Percentiles rank a stretch among this genome's conserved stretches.
Conservation (phyloP, 1,140 invertebrate genomes). For the Chrysopa pallens region DNA sequence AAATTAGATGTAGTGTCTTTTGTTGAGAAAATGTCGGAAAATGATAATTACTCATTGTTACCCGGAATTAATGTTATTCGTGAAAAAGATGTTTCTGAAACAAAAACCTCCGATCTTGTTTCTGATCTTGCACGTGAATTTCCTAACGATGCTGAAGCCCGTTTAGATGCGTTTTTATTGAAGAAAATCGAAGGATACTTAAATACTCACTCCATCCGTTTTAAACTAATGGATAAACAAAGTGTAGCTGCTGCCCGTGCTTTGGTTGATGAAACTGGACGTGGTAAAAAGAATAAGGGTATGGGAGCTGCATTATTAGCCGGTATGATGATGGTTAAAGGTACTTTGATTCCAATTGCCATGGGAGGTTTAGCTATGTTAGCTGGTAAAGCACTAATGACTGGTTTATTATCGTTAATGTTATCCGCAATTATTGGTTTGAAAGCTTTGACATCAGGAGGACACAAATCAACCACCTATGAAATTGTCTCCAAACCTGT, state of each 20-base stretch:
- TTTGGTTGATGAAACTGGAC: conserved; percentile 22
- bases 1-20: conserved; percentile 64
- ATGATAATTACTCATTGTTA: conserved; percentile 39
- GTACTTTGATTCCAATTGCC: conserved; percentile 52
- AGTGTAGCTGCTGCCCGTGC: conserved; percentile 31
- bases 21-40: conserved; percentile 48
- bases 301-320: conserved; percentile 36
- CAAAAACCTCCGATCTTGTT: conserved; percentile 43
- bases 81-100: conserved; percentile 33
- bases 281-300: conserved; percentile 32
- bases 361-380: conserved; percentile 56
- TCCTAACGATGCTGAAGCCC: conserved; percentile 52
- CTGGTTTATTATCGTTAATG: conserved; percentile 58
- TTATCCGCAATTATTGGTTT: conserved; percentile 57
- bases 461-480: conserved; percentile 57
- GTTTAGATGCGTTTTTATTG: conserved; percentile 55
- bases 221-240: conserved; percentile 48
- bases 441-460: conserved; percentile 45
- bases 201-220: conserved; percentile 49
- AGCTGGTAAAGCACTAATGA: conserved; percentile 72
- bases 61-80: conserved; percentile 54
- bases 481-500: conserved; percentile 68
- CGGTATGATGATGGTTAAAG: conserved; percentile 44
- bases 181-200: conserved; percentile 51
- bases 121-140: conserved; percentile 51